Base-by-base conservation (phyloP, 2,797 vertebrate genomes). In the Danio albolineatus region DNA sequence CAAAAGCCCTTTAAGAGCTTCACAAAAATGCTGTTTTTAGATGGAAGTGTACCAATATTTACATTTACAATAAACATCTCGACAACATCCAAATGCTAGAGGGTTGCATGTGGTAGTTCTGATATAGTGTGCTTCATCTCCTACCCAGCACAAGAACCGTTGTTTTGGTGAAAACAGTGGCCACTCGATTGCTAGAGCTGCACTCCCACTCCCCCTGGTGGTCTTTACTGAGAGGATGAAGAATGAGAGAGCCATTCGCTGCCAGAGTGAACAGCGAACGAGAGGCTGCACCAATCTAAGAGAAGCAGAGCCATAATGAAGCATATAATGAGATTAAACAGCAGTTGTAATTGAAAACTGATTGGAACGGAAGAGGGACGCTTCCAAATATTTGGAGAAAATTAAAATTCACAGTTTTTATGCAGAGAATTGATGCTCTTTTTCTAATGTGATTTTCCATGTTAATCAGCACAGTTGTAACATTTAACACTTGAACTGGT, bases 191-290 rank as follows among this genome's bases (percentile, higher is more conserved):
- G 59, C 88, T 85, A 62, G 91, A 94, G 0, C 62, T 90, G 86
- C 98, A 99, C 82, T 96, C 92, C 97, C 97, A 99, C 53, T 70
- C 74, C 10, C 97, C 97, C 0, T 97, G 95, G 87, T 98, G 96
- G 83, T 97, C 97, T 86, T 98, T 98, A 17, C 85, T 81, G 60
- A 99, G 85, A 0, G 96, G 95, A 56, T 86, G 91, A 70, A 99
- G 90, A 74, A 96, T 16, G 44, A 99, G 93, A 67, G 95, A 97
- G 66, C 94, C 92, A 46, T 97, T 96, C 4, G 69, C 81, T 4
- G 93, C 91, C 44, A 95, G 87, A 65, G 88, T 92, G 83, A 92
- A 95, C 0, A 91, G 84, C 1, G 88, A 89, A 44, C 84, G 90
- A 4, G 92, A 92, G 19, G 71, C 43, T 1, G 82, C 51, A 64